These are phyloP conservation scores for Hyperoplus immaculatus DNA, from an alignment of 2,797 vertebrate species.

Conservation along the genomic window DNA sequence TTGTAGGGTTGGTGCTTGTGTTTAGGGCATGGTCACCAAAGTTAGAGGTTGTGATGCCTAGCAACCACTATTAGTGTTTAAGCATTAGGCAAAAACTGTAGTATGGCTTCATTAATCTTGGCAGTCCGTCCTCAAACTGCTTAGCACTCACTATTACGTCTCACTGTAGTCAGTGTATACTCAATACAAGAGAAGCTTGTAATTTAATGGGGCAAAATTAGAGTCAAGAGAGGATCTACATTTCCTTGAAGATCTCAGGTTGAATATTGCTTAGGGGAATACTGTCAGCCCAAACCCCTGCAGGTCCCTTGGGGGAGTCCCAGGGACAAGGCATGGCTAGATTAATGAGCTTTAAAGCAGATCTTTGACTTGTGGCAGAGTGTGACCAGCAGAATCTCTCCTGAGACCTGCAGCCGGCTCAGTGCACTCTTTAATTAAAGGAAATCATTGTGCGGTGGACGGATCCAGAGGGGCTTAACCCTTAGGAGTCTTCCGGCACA, in stretches of 20 bases:
- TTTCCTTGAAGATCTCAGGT: slow-evolving; percentile 44
- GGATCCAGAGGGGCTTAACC: slow-evolving; percentile 76
- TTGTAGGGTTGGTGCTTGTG: too few species aligned
- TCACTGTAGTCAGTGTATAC: slow-evolving; percentile 8
- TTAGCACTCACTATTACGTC: slow-evolving; percentile 16
- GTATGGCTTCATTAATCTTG: slow-evolving; percentile 14
- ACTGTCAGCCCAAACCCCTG: slow-evolving; percentile 45
- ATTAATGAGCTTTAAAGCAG: slow-evolving; percentile 79
- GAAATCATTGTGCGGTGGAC: slow-evolving; percentile 79
- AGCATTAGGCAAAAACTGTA: too few species aligned
- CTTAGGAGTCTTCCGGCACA: too few species aligned
- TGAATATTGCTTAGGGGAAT: slow-evolving; percentile 65
- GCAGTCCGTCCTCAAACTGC: slow-evolving; percentile 16
- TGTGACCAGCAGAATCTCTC: slow-evolving; percentile 66
- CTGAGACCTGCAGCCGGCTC: slow-evolving; percentile 68
- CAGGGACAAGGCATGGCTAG: slow-evolving; percentile 64
- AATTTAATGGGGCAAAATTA: slow-evolving; percentile 52
- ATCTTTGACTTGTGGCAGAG: slow-evolving; percentile 72
- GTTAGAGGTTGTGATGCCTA: too few species aligned
- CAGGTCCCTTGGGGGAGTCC: slow-evolving; percentile 59
- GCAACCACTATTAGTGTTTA: too few species aligned
- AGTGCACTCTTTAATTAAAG: slow-evolving; percentile 82
- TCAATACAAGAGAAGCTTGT: slow-evolving; percentile 22
- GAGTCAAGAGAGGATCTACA: slow-evolving; percentile 15
- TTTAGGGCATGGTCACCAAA: too few species aligned